A percentile compares a stretch with the other conserved stretches of the same genome.
phyloP scores from a whole-genome alignment of 2,797 vertebrate genomes.

The Amblyopsis hoosieri region DNA sequence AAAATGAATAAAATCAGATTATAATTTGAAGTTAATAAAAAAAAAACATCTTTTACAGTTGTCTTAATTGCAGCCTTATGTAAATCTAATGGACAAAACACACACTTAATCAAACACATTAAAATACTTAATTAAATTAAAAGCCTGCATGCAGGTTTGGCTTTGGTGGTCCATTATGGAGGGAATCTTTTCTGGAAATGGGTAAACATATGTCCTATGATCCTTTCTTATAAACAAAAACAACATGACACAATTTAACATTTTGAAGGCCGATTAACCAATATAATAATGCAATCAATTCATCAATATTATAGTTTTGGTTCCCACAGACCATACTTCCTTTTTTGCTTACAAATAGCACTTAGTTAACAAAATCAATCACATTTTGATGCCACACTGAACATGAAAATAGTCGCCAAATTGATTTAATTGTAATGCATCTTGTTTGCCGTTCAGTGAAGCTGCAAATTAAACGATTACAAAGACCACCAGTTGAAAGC shows the following conservation, averaged over 20 bases:
- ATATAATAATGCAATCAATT: slow-evolving; percentile 14
- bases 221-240: slow-evolving; percentile 26
- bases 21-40: background rate
- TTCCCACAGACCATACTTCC: slow-evolving; percentile 27
- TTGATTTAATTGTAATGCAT: slow-evolving; percentile 71
- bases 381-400: slow-evolving; percentile 68
- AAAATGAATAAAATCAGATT: background rate
- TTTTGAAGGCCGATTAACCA: slow-evolving; percentile 37
- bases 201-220: background rate
- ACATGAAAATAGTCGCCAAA: slow-evolving; percentile 69
- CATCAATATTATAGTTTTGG: slow-evolving; percentile 20
- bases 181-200: background rate
- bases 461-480: slow-evolving; percentile 73
- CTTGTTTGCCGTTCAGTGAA: slow-evolving; percentile 68
- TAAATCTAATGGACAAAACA: background rate
- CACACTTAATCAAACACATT: background rate
- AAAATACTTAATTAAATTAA: background rate
- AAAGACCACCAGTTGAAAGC: slow-evolving; percentile 52
- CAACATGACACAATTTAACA: slow-evolving; percentile 13
- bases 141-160: background rate
- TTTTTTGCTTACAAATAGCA: slow-evolving; percentile 46
- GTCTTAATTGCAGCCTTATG: background rate
- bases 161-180: background rate
- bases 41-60: background rate
- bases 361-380: slow-evolving; percentile 69